Percentiles rank a stretch among this genome's conserved stretches.
Evolutionary conservation across 2,888 invertebrate genomes (phyloP).

Genomic region (Brachypalpus laphriformis): DNA sequence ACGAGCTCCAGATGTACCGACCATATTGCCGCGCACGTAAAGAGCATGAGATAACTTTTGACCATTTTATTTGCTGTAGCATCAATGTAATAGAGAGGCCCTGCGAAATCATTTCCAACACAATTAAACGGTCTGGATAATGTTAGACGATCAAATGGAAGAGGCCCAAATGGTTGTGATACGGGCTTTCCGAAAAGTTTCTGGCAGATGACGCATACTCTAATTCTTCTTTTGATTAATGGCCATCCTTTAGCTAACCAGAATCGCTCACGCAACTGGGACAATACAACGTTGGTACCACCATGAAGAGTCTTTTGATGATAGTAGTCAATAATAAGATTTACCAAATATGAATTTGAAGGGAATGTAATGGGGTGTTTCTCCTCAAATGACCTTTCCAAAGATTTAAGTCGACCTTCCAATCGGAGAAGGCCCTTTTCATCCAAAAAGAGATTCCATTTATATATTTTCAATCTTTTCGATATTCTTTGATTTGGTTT

Average conservation of each 20-base stretch:
- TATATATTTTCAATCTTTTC: neutral
- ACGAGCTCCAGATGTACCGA: constrained; percentile 1
- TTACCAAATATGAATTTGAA: constrained; percentile 12
- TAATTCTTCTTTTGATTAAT: constrained; percentile 9
- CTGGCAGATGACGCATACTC: constrained; percentile 4
- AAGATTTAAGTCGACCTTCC: too few species aligned
- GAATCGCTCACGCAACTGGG: constrained; percentile 9
- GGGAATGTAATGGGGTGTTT: too few species aligned
- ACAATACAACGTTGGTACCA: neutral
- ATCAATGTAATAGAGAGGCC: neutral
- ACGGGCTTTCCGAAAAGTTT: constrained; percentile 3
- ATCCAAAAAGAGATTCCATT: neutral
- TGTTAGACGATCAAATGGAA: neutral
- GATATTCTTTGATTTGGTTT: neutral
- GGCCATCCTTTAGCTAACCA: neutral
- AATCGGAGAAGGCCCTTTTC: neutral
- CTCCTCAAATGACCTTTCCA: too few species aligned
- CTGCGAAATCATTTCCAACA: constrained; percentile 5
- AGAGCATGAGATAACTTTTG: constrained; percentile 1
- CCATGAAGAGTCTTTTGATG: constrained; percentile 11
- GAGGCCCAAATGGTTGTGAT: constrained; percentile 15
- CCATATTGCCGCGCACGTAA: neutral
- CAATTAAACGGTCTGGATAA: constrained; percentile 3
- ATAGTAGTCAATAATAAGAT: constrained; percentile 8
- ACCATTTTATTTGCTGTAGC: neutral